Conservation (phyloP, 2,797 vertebrate species). For the Pantherophis alleghaniensis region DNA sequence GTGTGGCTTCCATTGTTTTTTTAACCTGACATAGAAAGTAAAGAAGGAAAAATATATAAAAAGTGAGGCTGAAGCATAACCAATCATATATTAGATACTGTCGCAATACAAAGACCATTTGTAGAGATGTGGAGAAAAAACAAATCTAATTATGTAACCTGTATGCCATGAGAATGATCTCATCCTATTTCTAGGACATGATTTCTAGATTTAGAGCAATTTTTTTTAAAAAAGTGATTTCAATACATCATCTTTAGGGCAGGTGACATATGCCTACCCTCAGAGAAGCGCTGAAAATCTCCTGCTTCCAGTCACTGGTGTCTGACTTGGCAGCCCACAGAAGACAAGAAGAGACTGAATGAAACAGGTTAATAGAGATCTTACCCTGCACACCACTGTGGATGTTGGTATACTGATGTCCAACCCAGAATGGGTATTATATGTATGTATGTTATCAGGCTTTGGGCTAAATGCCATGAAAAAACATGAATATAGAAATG, state of each 20-base stretch:
- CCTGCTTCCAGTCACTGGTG: not conserved
- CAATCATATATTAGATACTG: not conserved
- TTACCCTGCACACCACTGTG: not conserved
- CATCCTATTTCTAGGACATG: not conserved
- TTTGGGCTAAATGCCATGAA: not conserved
- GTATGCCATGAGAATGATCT: not conserved
- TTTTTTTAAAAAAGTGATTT: not conserved
- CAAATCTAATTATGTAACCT: not conserved
- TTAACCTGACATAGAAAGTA: slow-evolving; percentile 82
- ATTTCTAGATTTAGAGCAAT: not conserved
- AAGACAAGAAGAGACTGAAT: not conserved
- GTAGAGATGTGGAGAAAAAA: not conserved
- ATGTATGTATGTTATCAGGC: not conserved
- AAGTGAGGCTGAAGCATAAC: not conserved
- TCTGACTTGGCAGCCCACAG: not conserved
- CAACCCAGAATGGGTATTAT: not conserved
- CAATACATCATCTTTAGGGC: not conserved
- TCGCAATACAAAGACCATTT: not conserved
- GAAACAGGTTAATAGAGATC: not conserved
- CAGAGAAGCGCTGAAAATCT: not conserved
- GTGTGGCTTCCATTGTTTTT: slow-evolving; percentile 97
- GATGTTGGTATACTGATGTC: not conserved
- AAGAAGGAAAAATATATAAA: not conserved
- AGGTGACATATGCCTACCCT: not conserved
- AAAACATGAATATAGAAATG: not conserved